Evolutionary conservation across 2,888 invertebrate genomes (phyloP), one percentile per base, ranked within the genome.

Genomic region (Antheraea assamensis): DNA sequence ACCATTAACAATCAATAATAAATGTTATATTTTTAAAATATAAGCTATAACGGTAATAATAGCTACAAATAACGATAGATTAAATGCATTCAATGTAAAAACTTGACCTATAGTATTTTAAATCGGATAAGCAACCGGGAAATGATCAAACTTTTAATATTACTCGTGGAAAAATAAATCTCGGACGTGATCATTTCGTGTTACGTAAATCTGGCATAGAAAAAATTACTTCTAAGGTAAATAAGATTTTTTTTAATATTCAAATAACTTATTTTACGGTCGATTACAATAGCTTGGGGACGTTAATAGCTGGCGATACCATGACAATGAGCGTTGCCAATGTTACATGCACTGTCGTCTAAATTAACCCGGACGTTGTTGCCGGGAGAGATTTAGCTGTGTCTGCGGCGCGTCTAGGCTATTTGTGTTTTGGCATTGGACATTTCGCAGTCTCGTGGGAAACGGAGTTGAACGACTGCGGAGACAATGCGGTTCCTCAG

Each of bases 381-480:
- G 86, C 90, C 78, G 89, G 83, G 92, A 89, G 92, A 86, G 90
- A 93, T 93, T 90, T 93, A 93, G 92, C 90, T 82, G 83, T 88
- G 94, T 94, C 94, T 94, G 92, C 87, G 87, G 86, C 89, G 91
- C 91, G 94, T 93, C 94, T 94, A 93, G 92, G 92, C 90, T 93
- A 93, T 94, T 92, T 91, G 90, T 89, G 89, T 90, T 92, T 92
- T 93, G 92, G 92, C 92, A 93, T 92, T 92, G 93, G 91, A 87
- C 89, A 90, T 88, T 91, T 90, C 80, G 87, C 88, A 88, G 90
- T 88, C 90, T 92, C 93, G 93, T 95, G 95, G 94, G 94, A 95
- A 95, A 90, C 91, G 78, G 92, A 92, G 94, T 94, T 94, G 94
- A 94, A 94, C 93, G 94, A 94, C 94, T 93, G 92, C 88, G 85